A percentile compares a stretch with the other conserved stretches of the same genome.
Conservation (phyloP, 2,888 invertebrate species). For the Eumerus sabulonum region DNA sequence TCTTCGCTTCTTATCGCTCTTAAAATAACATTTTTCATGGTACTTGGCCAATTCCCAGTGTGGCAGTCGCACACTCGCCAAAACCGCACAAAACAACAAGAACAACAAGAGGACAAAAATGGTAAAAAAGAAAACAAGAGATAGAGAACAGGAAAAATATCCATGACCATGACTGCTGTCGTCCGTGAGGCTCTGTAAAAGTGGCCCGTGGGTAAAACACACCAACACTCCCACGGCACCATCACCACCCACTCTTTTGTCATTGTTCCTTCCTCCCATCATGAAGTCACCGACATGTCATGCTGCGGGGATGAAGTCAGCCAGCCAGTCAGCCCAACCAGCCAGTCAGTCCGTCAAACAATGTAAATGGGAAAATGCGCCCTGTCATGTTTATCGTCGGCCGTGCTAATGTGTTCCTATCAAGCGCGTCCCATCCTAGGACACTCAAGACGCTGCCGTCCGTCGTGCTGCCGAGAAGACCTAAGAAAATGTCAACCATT, state of each 20-base stretch:
- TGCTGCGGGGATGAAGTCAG: constrained; percentile 19
- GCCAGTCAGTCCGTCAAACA: constrained; percentile 21
- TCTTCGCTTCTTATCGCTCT: constrained; percentile 44
- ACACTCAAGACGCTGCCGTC: constrained; percentile 9
- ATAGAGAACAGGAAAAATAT: constrained; percentile 61
- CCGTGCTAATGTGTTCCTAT: constrained; percentile 66
- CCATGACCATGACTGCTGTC: constrained; percentile 54
- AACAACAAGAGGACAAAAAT: background rate
- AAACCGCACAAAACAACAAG: too few species aligned
- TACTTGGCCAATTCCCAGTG: constrained; percentile 58
- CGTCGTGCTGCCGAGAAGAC: constrained; percentile 24
- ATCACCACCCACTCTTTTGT: constrained; percentile 43
- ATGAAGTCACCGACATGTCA: constrained; percentile 24
- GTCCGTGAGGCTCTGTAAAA: constrained; percentile 24
- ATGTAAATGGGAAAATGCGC: constrained; percentile 67
- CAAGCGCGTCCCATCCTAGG: constrained; percentile 60
- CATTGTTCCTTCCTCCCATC: constrained; percentile 28
- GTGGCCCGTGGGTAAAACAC: constrained; percentile 46
- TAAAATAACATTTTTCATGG: constrained; percentile 60
- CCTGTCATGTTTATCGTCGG: constrained; percentile 69
- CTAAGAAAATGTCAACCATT: constrained; percentile 40
- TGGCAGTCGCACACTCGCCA: constrained; percentile 25
- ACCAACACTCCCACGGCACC: constrained; percentile 50
- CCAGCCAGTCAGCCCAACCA: constrained; percentile 13
- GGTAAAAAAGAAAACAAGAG: constrained; percentile 25